Evolutionary conservation across 2,797 vertebrate genomes (phyloP).

Genomic region (Eutrigla gurnardus): DNA sequence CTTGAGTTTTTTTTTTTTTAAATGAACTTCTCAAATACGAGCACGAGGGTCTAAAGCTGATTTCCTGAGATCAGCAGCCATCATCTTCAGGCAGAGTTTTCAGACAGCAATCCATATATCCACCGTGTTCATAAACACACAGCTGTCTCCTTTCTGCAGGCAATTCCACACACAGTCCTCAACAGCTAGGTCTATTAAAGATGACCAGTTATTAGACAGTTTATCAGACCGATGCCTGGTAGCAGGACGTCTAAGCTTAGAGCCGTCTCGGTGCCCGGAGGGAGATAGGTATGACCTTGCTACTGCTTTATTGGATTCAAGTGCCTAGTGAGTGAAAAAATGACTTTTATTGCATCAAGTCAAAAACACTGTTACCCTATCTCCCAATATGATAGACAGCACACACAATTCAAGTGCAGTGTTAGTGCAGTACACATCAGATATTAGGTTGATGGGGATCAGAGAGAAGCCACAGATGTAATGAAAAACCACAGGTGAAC

Average conservation of each 20-base stretch:
- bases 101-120: slow-evolving; percentile 69
- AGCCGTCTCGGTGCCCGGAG: slow-evolving; percentile 48
- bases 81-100: slow-evolving; percentile 70
- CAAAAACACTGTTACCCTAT: slow-evolving; percentile 56
- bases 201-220: slow-evolving; percentile 71
- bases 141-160: slow-evolving; percentile 60
- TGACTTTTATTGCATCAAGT: slow-evolving; percentile 61
- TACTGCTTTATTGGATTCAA: slow-evolving; percentile 67
- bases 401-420: slow-evolving; percentile 59
- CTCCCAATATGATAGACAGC: slow-evolving; percentile 40
- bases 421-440: slow-evolving; percentile 60
- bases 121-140: slow-evolving; percentile 65
- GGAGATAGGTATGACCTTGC: slow-evolving; percentile 69
- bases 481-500: slow-evolving; percentile 75
- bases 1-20: slow-evolving; percentile 33
- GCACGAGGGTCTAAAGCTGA: slow-evolving; percentile 19
- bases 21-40: slow-evolving; percentile 45
- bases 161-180: slow-evolving; percentile 62
- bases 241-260: slow-evolving; percentile 64
- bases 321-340: slow-evolving; percentile 68
- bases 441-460: slow-evolving; percentile 54
- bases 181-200: slow-evolving; percentile 60
- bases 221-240: slow-evolving; percentile 66
- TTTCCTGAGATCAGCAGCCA: slow-evolving; percentile 70
- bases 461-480: slow-evolving; percentile 68